These are phyloP conservation scores for Apoda limacodes DNA, from an alignment of 2,888 invertebrate genomes.

Conservation along the genomic window DNA sequence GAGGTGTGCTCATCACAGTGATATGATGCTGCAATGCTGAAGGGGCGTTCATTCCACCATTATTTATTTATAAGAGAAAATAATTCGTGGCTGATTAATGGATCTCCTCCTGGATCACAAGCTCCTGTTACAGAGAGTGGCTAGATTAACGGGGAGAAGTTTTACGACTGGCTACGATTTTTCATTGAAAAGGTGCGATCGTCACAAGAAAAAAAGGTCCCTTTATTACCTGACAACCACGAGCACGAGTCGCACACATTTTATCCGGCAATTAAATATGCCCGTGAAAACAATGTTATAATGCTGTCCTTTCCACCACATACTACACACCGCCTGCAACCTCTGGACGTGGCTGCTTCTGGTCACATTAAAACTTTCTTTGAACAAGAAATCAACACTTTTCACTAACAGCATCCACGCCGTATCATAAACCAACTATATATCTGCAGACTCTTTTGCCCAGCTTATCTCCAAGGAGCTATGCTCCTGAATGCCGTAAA, in stretches of 20 bases:
- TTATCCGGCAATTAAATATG: conserved; percentile 21
- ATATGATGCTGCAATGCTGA: too few relatives aligned
- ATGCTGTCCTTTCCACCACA: conserved; percentile 19
- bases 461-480: conserved; percentile 18
- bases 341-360: conserved; percentile 16
- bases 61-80: conserved; percentile 25
- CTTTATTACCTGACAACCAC: conserved; percentile 24
- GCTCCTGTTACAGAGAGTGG: conserved; percentile 20
- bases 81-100: conserved; percentile 21
- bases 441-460: conserved; percentile 16
- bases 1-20: too few relatives aligned
- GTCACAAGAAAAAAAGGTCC: conserved; percentile 18
- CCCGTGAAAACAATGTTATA: conserved; percentile 21
- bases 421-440: conserved; percentile 17
- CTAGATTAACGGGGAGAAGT: conserved; percentile 21
- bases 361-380: conserved; percentile 22
- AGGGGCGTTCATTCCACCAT: conserved; percentile 26
- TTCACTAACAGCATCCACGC: conserved; percentile 18
- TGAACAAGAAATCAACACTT: conserved; percentile 14
- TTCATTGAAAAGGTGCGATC: conserved; percentile 22
- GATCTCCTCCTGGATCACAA: conserved; percentile 20
- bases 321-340: conserved; percentile 13
- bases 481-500: conserved; percentile 7
- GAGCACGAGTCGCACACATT: conserved; percentile 24
- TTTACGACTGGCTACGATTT: conserved; percentile 19